phyloP scores from a whole-genome alignment of 2,113 vertebrate genomes.

The Percopsis transmontana region DNA sequence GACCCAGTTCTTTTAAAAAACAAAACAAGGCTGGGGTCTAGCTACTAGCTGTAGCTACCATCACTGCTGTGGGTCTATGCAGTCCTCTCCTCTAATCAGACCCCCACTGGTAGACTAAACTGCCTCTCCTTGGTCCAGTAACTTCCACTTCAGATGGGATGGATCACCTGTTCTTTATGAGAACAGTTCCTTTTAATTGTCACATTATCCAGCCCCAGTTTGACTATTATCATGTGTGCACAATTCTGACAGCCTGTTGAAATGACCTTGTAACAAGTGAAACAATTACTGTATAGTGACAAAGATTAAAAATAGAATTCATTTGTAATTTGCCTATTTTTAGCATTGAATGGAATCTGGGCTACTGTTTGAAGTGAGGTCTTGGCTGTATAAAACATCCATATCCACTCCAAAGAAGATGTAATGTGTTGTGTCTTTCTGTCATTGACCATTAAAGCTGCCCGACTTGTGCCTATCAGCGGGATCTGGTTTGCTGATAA shows the following conservation, averaged over 20 bases:
- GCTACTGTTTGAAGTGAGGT: constrained; percentile 1
- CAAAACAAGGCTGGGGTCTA: too few species aligned
- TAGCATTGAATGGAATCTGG: constrained; percentile 21
- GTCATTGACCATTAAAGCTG: constrained; percentile 17
- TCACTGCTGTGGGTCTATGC: too few species aligned
- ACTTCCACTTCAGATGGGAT: constrained; percentile 3
- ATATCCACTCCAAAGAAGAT: not conserved
- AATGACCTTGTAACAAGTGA: constrained; percentile 7
- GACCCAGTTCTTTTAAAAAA: too few species aligned
- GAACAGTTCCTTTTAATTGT: constrained; percentile 20
- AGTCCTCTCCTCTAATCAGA: not conserved
- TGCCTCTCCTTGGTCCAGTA: not conserved
- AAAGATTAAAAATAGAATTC: constrained; percentile 41
- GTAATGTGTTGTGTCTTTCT: constrained; percentile 16
- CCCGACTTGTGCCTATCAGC: constrained; percentile 21
- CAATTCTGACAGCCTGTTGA: not conserved
- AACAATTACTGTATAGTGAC: constrained; percentile 7
- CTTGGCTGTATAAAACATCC: constrained; percentile 10
- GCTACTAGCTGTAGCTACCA: too few species aligned
- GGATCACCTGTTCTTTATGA: not conserved
- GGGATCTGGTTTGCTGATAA: constrained; percentile 50
- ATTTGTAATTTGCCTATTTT: constrained; percentile 50
- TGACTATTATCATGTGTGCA: not conserved
- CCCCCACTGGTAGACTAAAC: constrained; percentile 4
- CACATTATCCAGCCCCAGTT: constrained; percentile 24